Percentiles rank a stretch among this genome's conserved stretches.
Evolutionary conservation across 35 echinoderm and acorn worm species (phyloP).

Genomic region (Lytechinus pictus): DNA sequence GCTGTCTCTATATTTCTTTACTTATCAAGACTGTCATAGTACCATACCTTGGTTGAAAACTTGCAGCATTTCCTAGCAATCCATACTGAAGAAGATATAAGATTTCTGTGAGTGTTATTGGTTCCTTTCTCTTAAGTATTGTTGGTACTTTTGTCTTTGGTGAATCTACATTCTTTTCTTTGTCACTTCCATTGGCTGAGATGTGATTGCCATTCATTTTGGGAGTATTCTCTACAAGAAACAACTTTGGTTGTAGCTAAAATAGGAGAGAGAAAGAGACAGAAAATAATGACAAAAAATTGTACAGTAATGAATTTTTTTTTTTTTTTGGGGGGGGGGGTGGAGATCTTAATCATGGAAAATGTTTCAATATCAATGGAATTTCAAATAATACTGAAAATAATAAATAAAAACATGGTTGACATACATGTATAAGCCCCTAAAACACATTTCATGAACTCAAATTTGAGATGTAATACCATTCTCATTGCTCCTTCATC

Average conservation of each 20-base stretch:
- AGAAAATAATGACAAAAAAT: too few relatives aligned
- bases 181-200: neutral
- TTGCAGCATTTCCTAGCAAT: constrained; percentile 38
- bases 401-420: too few relatives aligned
- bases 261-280: neutral
- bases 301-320: too few relatives aligned
- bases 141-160: constrained; percentile 21
- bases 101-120: constrained; percentile 31
- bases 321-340: too few relatives aligned
- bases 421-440: too few relatives aligned
- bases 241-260: constrained; percentile 60
- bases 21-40: neutral
- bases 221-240: neutral
- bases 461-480: too few relatives aligned
- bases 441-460: too few relatives aligned
- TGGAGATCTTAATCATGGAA: too few relatives aligned
- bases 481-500: too few relatives aligned
- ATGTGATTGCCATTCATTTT: neutral
- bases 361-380: too few relatives aligned
- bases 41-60: constrained; percentile 39
- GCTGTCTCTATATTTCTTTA: neutral
- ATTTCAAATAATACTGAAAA: too few relatives aligned
- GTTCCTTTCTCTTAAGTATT: neutral
- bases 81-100: constrained; percentile 51
- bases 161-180: neutral